phyloP scores from a whole-genome alignment of 2,888 invertebrate genomes.

The Heliconius ismenius region DNA sequence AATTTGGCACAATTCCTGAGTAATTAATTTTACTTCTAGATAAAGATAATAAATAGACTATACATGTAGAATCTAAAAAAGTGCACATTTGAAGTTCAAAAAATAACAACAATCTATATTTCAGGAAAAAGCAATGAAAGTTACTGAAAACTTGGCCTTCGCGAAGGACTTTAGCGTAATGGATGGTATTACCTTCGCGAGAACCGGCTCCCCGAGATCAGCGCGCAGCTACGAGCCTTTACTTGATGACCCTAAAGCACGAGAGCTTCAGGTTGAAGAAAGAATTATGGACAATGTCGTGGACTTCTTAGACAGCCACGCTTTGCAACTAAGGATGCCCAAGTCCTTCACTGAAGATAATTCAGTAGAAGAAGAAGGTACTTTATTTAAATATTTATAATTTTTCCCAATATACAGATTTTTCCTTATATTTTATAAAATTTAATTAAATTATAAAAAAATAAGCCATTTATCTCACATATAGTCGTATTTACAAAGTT shows the following conservation, averaged over 20 bases:
- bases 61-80: background rate
- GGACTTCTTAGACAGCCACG: conserved; percentile 73
- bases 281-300: conserved; percentile 75
- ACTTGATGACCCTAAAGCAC: conserved; percentile 69
- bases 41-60: background rate
- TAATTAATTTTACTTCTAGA: background rate
- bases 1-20: background rate
- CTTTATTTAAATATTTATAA: background rate
- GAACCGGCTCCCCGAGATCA: conserved; percentile 70
- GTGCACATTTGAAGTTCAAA: background rate
- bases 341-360: conserved; percentile 73
- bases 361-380: conserved; percentile 76
- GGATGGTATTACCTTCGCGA: conserved; percentile 71
- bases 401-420: background rate
- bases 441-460: no score
- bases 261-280: conserved; percentile 71
- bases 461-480: no score
- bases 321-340: conserved; percentile 74
- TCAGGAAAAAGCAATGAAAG: conserved; percentile 78
- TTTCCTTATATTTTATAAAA: background rate
- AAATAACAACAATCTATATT: conserved; percentile 42
- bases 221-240: conserved; percentile 74
- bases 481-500: background rate
- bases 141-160: conserved; percentile 72
- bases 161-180: conserved; percentile 68